Base-by-base conservation (phyloP, 2,888 invertebrate species). In the Acrobasis consociella region DNA sequence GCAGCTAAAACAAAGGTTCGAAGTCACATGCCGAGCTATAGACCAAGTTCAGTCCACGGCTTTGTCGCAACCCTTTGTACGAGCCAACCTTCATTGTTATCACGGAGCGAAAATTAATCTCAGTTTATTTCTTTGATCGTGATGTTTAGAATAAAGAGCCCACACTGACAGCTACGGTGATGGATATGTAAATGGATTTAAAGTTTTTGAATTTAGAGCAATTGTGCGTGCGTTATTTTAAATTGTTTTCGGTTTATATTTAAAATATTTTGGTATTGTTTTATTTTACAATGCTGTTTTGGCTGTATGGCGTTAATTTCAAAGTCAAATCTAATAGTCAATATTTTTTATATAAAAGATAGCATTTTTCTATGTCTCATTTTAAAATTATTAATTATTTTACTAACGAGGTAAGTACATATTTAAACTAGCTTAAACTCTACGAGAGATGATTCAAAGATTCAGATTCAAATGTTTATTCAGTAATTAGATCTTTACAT, bases 1-100 rank as follows among this genome's bases (percentile, higher is more conserved):
- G 80, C 80, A 84, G 82, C 85, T 83, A 88, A 90, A 91, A 89
- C 90, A 91, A 85, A 76, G 83, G 75, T 78, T 75, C 73, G 68
- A 75, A 91, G 88, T 91, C 91, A 90, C 92, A 91, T 91, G 92
- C 92, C 90, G 92, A 88, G 92, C 87, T 86, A 87, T 90, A 91
- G 91, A 85, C 81, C 82, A 82, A 87, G 82, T 81, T 78, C 78
- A 68, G 73, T 76, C 79, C 85, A 49, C 49, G 31, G 49, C 83
- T 87, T 90, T 90, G 88, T 85, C 73, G 72, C 71, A 80, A 82
- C 85, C 89, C 87, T 86, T 87, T 86, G 80, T 83, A 77, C 73
- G 78, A 31, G 46, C 46, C 76, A 79, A 72, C 74, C 74, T 75
- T 77, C 78, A 86, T 91, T 91, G 90, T 91, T 89, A 85, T 80